Conservation (phyloP, 2,797 vertebrate species). For the Salarias fasciatus region DNA sequence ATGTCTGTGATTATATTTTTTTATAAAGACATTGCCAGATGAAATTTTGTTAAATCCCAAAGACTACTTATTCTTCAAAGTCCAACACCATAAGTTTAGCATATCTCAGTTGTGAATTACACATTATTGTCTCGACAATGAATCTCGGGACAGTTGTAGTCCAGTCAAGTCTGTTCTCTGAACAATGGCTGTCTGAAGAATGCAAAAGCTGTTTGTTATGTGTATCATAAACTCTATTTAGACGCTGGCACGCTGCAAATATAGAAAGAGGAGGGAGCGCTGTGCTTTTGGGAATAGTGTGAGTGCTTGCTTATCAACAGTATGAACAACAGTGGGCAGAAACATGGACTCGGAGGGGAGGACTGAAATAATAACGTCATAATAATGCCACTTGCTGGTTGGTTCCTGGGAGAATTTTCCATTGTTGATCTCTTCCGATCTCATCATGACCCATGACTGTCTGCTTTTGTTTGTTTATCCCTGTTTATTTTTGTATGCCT, state of each 20-base stretch:
- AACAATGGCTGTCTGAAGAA: slow-evolving; percentile 7
- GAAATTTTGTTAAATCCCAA: too few relatives aligned
- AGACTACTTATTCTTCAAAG: too few relatives aligned
- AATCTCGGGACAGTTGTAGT: too few relatives aligned
- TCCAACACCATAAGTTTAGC: too few relatives aligned
- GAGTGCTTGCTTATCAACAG: slow-evolving; percentile 31
- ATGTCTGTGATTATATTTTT: too few relatives aligned
- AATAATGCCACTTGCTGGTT: slow-evolving; percentile 36
- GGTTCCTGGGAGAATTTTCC: slow-evolving; percentile 49
- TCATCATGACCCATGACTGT: slow-evolving; percentile 31
- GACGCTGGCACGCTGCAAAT: slow-evolving; percentile 23
- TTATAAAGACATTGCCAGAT: too few relatives aligned
- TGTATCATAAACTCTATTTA: slow-evolving; percentile 32
- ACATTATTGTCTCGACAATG: too few relatives aligned
- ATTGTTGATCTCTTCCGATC: slow-evolving; percentile 57
- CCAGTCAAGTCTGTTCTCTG: too few relatives aligned
- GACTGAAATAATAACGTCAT: slow-evolving; percentile 22
- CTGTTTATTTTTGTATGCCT: slow-evolving; percentile 60
- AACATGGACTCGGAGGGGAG: slow-evolving; percentile 14
- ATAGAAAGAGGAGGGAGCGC: slow-evolving; percentile 37
- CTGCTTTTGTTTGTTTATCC: slow-evolving; percentile 65
- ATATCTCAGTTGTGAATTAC: too few relatives aligned
- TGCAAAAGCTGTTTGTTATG: slow-evolving; percentile 18
- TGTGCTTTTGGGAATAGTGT: slow-evolving; percentile 19
- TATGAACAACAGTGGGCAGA: slow-evolving; percentile 32